Evolutionary conservation across 2,113 vertebrate species (phyloP), one percentile per base, ranked within the genome.

Genomic region (Pterocles orientalis): DNA sequence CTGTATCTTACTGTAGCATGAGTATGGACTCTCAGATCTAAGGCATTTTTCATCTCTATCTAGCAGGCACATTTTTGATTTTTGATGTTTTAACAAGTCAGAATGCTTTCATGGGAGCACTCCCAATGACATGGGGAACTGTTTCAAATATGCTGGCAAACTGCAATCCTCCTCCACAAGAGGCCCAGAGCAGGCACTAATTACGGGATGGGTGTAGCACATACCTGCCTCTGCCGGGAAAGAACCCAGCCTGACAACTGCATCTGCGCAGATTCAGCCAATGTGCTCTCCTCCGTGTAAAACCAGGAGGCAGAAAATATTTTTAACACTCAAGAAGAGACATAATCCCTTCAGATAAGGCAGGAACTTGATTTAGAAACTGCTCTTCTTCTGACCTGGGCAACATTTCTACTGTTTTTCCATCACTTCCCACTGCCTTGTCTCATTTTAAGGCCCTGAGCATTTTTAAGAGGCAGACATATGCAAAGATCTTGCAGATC

Each of bases 151-250:
- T 34, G 33, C 51, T 93, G 88, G 72, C 82, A 83, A 85, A 76
- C 61, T 51, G 21, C 61, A 82, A 7, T 70, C 83, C 91, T 96
- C 78, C 92, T 96, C 86, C 91, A 89, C 57, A 94, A 57, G 70
- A 97, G 73, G 82, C 83, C 73, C 66, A 86, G 48, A 79, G 34
- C 48, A 92, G 51, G 81, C 48, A 8, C 24, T 96, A 95, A 96
- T 97, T 95, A 91, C 5, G 1, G 70, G 57, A 85, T 91, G 92
- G 94, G 94, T 70, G 94, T 95, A 93, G 65, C 86, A 84, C 94
- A 94, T 96, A 96, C 88, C 88, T 95, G 73, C 65, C 60, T 90
- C 36, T 69, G 72, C n/a, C 92, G 90, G 88, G 90, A 91, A 96
- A 91, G 86, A 78, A 45, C 28, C 0, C 2, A 93, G 83, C 57